Evolutionary conservation across 1,140 invertebrate genomes (phyloP), one percentile per base, ranked within the genome.

Genomic region (Trigoniulus corallinus): DNA sequence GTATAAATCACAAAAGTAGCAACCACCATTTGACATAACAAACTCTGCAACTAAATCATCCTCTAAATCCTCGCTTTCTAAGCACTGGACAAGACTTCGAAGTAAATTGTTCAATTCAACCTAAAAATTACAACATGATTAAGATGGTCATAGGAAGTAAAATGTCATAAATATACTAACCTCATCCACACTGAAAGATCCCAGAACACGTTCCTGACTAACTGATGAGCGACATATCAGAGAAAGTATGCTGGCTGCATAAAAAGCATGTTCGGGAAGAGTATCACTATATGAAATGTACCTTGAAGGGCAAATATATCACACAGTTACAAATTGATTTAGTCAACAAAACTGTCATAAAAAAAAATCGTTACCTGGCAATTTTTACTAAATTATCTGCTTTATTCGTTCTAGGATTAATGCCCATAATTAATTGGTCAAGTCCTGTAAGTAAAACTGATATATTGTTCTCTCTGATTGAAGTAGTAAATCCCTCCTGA

Each of bases 41-140:
- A 7, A 7, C 15, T 7, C 29, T 34, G 7, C 29, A 34, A 7
- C 15, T 15, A 15, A 34, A 7, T 34, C 29, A 15, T 12, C 65
- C 18, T 62, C 57, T 53, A 63, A 59, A 40, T 72, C 72, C 48
- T 87, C 82, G 48, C 72, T 69, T 58, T 93, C 88, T 37, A 94
- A 62, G 61, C 84, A 85, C 59, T 91, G 84, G 23, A 93, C 86
- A 69, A 93, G 92, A 0, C 82, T 84, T 60, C 87, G 82, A 27
- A 84, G 72, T 48, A 85, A 52, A 3, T 61, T 55, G 25, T 58
- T 48, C 47, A 56, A 61, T 7, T 59, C 53, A 20, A 48, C 52
- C 64, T 67, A 47, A 52, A 51, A 7, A 37, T 10, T 42, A 34
- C 48, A 2, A 53, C 41, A 44, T 12, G 4, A 4, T 7, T 7